Base-by-base conservation (phyloP, 2,113 vertebrate genomes). In the Callopanchax toddi region DNA sequence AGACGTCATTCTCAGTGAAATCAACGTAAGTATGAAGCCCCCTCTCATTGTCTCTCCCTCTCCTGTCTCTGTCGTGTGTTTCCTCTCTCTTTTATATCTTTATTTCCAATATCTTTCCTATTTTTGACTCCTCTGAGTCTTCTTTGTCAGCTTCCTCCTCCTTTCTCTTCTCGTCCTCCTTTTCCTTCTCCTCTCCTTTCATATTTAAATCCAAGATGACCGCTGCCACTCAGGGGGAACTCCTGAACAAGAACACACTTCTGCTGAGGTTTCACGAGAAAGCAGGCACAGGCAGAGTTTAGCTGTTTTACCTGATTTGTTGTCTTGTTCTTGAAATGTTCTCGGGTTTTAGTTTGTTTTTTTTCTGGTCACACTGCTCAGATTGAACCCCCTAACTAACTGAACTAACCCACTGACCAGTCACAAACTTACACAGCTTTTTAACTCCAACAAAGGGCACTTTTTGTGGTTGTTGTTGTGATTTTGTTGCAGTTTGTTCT, bases 1-100 rank as follows among this genome's bases (percentile, higher is more conserved):
- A 95, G 97, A 98, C 95, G 96, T 98, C 96, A 98, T 99, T 96
- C 97, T 99, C 93, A 99, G 97, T 98, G 97, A 99, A 86, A 99
- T 97, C 93, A 98, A 98, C 96, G 97, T 99, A 96, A 98, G 97
- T 99, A 98, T 92, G 88, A 92, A 86, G 90, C 88, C 88, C 93
- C 91, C 86, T 78, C 87, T 86, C 74, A 87, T 87, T 86, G 65
- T 82, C 83, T 81, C 60, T 85, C 63, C 82, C 61, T 86, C 67
- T 82, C n/a, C 64, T 71, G 89, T 71, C 83, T 78, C 86, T 86
- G 81, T 90, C 86, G 89, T 71, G 82, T 87, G 54, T 44, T 32
- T 59, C 53, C 71, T 85, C 74, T 77, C 80, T 46, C 67, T 63
- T 69, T 85, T 85, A 4, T 43, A 43, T 78, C 81, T 77, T 76